These are phyloP conservation scores for Cepphus grylle DNA, from an alignment of 2,113 vertebrate genomes.

Conservation along the genomic window DNA sequence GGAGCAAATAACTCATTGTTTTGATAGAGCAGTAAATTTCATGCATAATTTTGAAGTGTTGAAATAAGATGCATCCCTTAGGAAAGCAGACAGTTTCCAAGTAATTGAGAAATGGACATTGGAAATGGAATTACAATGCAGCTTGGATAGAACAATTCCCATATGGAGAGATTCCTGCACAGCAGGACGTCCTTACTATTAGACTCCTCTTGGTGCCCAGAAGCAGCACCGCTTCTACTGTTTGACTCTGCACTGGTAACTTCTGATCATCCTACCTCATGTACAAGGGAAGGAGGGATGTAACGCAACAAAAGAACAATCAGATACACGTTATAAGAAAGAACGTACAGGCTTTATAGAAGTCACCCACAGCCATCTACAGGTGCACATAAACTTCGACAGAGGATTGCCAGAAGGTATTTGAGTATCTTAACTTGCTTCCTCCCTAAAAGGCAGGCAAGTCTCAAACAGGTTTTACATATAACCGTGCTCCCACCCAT, in stretches of 20 bases:
- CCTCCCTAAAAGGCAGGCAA: neutral
- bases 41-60: constrained; percentile 4
- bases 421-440: neutral
- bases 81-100: neutral
- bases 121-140: neutral
- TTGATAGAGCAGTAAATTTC: constrained; percentile 2
- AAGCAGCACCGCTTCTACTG: neutral
- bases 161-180: neutral
- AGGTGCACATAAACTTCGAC: neutral
- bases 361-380: neutral
- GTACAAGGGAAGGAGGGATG: neutral
- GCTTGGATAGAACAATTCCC: neutral
- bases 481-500: neutral
- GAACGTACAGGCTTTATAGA: neutral
- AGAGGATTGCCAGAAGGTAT: neutral
- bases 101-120: constrained; percentile 9
- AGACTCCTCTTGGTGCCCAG: neutral
- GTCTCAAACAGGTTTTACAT: neutral
- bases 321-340: neutral
- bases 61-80: neutral
- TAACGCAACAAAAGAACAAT: neutral
- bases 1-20: constrained; percentile 5
- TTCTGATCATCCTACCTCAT: neutral
- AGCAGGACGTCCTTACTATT: neutral
- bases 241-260: neutral